These are phyloP conservation scores for Labeo rohita DNA, from an alignment of 2,113 vertebrate species.

Conservation along the genomic window DNA sequence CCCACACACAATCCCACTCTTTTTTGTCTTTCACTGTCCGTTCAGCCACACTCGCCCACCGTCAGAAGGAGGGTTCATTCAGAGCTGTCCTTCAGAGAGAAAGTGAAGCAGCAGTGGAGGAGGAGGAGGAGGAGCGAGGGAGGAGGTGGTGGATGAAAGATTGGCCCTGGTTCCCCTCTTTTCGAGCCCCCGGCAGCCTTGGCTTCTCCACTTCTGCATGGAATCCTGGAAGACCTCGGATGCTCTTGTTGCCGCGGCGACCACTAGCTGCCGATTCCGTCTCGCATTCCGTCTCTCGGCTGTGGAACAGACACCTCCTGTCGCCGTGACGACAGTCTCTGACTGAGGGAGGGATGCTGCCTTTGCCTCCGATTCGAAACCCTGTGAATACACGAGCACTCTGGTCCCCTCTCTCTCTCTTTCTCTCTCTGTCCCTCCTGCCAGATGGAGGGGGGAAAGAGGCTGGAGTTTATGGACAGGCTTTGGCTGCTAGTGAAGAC, in stretches of 20 bases:
- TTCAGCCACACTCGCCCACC: constrained; percentile 24
- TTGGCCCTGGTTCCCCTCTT: background rate
- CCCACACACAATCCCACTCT: constrained; percentile 28
- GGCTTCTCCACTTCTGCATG: constrained; percentile 29
- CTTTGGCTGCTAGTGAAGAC: constrained; percentile 75
- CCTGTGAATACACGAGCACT: constrained; percentile 27
- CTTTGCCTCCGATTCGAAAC: constrained; percentile 33
- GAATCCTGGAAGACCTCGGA: constrained; percentile 48
- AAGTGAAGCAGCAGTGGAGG: constrained; percentile 27
- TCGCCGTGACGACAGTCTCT: constrained; percentile 51
- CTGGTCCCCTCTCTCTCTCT: constrained; percentile 40
- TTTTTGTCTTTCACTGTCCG: constrained; percentile 19
- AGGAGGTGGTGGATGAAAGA: background rate
- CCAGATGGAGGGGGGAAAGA: constrained; percentile 77
- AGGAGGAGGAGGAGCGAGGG: constrained; percentile 12
- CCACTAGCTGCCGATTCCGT: constrained; percentile 25
- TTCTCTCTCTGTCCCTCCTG: constrained; percentile 67
- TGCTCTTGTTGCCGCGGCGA: constrained; percentile 40
- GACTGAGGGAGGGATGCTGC: constrained; percentile 47
- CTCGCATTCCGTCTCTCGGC: constrained; percentile 33
- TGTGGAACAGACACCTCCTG: constrained; percentile 40
- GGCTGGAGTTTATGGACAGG: constrained; percentile 82
- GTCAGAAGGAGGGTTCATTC: constrained; percentile 23
- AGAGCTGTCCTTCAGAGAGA: constrained; percentile 21
- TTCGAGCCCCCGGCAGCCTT: constrained; percentile 7